Evolutionary conservation across 2,888 invertebrate genomes (phyloP), one percentile per base, ranked within the genome.

Genomic region (Nineta flava): DNA sequence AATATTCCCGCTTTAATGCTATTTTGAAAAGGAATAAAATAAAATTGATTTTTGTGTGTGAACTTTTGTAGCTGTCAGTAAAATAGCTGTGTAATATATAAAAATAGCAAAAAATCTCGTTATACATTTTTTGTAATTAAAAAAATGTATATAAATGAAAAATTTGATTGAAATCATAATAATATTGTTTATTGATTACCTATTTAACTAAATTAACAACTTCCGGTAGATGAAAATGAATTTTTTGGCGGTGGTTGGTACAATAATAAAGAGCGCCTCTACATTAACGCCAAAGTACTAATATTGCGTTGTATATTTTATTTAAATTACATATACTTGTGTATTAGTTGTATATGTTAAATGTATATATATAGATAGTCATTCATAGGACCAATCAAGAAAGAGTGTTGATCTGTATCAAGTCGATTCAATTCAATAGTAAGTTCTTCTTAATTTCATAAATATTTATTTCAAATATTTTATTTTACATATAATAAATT

Each of bases 401-500:
- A 7, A 26, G 26, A 26, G 26, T 26, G 26, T 26, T 26, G 4
- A 26, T 26, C 26, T 26, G 26, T 26, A 26, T 26, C 26, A 26
- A 26, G 26, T 26, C 26, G 7, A 38, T 38, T 38, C 38, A 38
- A 13, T 38, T 38, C 38, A 38, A 15, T 38, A 15, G 21, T 19
- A 44, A 26, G 44, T 44, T 16, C 6, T 19, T 21, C 19, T 19
- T 19, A 19, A 21, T 26, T 44, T 44, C 13, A n/a, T 12, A 6
- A 7, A 10, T 17, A 9, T 21, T 21, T 44, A 1, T 10, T 47
- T 12, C 35, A 46, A 59, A 58, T 57, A 64, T 60, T 67, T 66
- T 61, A 63, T 66, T 62, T 61, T 60, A 64, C 60, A 55, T 60
- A 55, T 55, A 48, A 53, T 53, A 58, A 67, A 60, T 65, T 67